Conservation (phyloP, 2,113 vertebrate genomes). For the Danio rerio region GRCz12tu NC_133176.1:49420501-49421000, state of each 20-base stretch:
- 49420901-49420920: constrained; percentile 63
- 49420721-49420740: constrained; percentile 29
- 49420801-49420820: constrained; percentile 60
- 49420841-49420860: constrained; percentile 61
- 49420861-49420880: constrained; percentile 60
- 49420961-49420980: constrained; percentile 37
- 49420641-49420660: not conserved
- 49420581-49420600: no score
- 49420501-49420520: no score
- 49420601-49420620: no score
- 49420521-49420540: no score
- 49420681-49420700: constrained; percentile 27
- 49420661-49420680: not conserved
- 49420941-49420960: constrained; percentile 59
- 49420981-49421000: constrained; percentile 44
- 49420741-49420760: constrained; percentile 45
- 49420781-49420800: constrained; percentile 49
- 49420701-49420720: constrained; percentile 20
- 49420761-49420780: constrained; percentile 46
- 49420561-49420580: no score
- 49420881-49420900: constrained; percentile 63
- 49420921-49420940: constrained; percentile 58
- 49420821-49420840: constrained; percentile 62
- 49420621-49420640: not conserved
- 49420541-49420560: no score